Conservation (phyloP, 2,888 invertebrate genomes). For the Coelogynopora nodosa region DNA sequence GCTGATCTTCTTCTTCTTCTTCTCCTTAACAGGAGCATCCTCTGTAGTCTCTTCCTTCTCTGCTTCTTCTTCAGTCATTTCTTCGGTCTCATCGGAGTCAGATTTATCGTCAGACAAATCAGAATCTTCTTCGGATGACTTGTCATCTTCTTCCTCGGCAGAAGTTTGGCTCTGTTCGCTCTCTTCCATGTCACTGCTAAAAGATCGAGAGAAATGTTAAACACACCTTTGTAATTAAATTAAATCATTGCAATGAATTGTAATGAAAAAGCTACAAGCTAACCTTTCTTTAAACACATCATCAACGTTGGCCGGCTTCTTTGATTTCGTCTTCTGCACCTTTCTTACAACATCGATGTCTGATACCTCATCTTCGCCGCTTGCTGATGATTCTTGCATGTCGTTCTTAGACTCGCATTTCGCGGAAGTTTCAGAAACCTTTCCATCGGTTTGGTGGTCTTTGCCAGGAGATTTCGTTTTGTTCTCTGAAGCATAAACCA, state of each 20-base stretch:
- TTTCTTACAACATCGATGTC: not conserved
- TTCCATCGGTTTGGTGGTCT: not conserved
- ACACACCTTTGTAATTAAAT: too few relatives aligned
- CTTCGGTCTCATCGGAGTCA: constrained; percentile 42
- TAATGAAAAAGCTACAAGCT: not conserved
- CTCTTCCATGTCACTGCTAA: not conserved
- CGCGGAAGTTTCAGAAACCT: not conserved
- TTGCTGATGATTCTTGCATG: not conserved
- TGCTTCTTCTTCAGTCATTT: constrained; percentile 48
- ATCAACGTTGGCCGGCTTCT: not conserved
- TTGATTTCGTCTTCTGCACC: not conserved
- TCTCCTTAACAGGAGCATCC: constrained; percentile 20
- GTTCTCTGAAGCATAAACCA: not conserved
- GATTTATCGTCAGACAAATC: constrained; percentile 9
- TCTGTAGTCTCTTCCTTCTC: constrained; percentile 47
- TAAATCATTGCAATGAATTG: constrained; percentile 32
- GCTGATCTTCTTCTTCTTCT: not conserved
- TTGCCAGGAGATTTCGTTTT: not conserved
- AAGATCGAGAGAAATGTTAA: not conserved
- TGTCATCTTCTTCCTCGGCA: constrained; percentile 46
- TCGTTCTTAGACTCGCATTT: not conserved
- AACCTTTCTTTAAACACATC: not conserved
- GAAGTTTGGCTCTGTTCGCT: not conserved
- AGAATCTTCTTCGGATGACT: constrained; percentile 47
- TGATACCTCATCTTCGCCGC: not conserved